Percentiles rank a stretch among this genome's conserved stretches.
Conservation (phyloP, 2,888 invertebrate species). For the Glyphotaelius pellucidus region DNA sequence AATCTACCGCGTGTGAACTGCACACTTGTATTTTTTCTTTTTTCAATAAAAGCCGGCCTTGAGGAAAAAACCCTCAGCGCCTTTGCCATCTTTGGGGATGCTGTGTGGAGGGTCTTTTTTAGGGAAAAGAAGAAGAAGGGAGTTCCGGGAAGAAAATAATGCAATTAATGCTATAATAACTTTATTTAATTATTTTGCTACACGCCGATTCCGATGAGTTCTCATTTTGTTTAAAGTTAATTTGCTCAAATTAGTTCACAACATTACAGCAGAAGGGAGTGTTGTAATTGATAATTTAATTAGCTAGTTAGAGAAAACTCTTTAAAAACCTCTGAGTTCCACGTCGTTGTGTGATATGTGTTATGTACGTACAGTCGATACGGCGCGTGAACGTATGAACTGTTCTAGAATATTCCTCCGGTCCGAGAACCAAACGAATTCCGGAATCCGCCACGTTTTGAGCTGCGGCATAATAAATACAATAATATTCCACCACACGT, state of each 20-base stretch:
- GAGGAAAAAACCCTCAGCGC: no score
- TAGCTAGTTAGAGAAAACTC: no score
- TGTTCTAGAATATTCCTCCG: slow-evolving; percentile 25
- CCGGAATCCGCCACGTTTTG: slow-evolving; percentile 11
- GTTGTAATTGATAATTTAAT: not conserved
- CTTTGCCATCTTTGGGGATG: no score
- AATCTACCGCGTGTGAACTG: no score
- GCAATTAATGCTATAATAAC: not conserved
- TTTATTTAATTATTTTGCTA: not conserved
- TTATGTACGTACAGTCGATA: not conserved
- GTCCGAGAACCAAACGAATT: not conserved
- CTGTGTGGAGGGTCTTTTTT: no score
- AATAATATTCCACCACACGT: not conserved
- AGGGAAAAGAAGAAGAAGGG: no score
- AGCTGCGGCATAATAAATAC: not conserved
- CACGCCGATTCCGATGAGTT: no score
- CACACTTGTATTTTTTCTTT: no score
- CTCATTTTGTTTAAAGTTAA: no score
- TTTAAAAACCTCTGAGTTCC: not conserved
- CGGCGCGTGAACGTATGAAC: not conserved
- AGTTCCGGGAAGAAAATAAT: no score
- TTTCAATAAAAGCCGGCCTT: no score
- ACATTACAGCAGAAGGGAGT: not conserved
- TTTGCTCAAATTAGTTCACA: no score
- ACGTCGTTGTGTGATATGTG: not conserved